These are phyloP conservation scores for Aphaenogaster floridana DNA, from an alignment of 1,140 invertebrate species.

Conservation along the genomic window DNA sequence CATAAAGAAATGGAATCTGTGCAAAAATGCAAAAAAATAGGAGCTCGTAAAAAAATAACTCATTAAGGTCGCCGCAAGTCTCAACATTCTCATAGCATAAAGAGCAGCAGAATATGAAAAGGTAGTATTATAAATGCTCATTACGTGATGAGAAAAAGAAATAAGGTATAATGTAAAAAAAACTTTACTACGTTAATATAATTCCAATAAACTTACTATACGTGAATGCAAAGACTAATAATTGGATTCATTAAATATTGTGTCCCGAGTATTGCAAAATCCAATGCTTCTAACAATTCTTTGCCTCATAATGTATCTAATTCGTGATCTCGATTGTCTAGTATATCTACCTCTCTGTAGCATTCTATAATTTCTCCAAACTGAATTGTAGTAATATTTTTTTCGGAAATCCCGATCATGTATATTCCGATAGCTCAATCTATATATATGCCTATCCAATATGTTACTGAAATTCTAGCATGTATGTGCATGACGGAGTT, in stretches of 20 bases:
- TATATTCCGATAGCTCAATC: background rate
- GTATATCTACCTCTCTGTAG: background rate
- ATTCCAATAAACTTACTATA: background rate
- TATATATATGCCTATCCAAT: background rate
- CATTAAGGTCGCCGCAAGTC: constrained; percentile 36
- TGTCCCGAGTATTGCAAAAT: background rate
- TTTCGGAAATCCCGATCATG: background rate
- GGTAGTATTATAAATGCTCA: constrained; percentile 44
- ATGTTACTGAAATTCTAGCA: background rate
- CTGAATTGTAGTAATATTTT: background rate
- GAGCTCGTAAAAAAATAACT: constrained; percentile 8
- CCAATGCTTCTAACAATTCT: background rate
- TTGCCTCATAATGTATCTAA: background rate
- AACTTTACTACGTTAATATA: background rate
- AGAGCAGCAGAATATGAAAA: constrained; percentile 49
- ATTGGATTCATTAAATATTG: background rate
- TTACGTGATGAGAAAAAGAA: constrained; percentile 20
- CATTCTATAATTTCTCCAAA: background rate
- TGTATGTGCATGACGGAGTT: background rate
- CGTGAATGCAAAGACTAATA: background rate
- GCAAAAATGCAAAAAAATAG: constrained; percentile 1
- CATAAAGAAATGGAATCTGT: constrained; percentile 30
- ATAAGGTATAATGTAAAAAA: constrained; percentile 1
- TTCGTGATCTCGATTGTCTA: background rate
- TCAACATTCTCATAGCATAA: constrained; percentile 50